Evolutionary conservation across 2,113 vertebrate species (phyloP), one percentile per base, ranked within the genome.

Genomic region (Oncorhynchus masou): DNA sequence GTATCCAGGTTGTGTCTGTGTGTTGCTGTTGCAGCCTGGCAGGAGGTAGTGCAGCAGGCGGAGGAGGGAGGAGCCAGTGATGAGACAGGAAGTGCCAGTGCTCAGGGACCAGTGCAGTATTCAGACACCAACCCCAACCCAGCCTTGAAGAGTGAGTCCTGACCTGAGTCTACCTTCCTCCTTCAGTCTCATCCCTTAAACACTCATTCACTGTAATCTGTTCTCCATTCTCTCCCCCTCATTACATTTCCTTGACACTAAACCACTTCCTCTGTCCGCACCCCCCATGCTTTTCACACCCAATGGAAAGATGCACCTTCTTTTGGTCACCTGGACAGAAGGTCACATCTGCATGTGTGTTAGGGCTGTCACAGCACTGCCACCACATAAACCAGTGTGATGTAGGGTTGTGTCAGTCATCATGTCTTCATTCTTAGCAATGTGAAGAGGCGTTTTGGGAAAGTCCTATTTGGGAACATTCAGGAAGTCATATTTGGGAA

Each of bases 1-100:
- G 51, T 19, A 16, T 54, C 51, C 12, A 54, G 15, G 5, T 25
- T 68, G 27, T 31, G 24, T 70, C 68, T 29, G 4, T 24, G 29
- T 48, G 11, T 66, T 78, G 70, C 78, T 81, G 71, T 74, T 81
- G 75, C 87, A 98, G 97, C 94, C 75, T 98, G 97, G 97, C 96
- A 95, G 89, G 94, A 95, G 86, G 94, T 96, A 83, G 84, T 93
- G 73, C 93, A 90, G 82, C 92, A 93, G 83, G 79, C 95, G 88
- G 91, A 93, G 2, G 84, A 88, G 71, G 85, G 82, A 69, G 81
- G n/a, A 34, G n/a, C 69, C 78, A 64, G 74, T 25, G 24, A 0
- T 82, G 88, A 64, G 92, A 93, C 27, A 85, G 82, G 20, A n/a
- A 64, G n/a, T 4, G 7, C 20, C 20, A 86, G 82, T 0, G 15